Base-by-base conservation (phyloP, 2,888 invertebrate species). In the Calliphora vomitoria region DNA sequence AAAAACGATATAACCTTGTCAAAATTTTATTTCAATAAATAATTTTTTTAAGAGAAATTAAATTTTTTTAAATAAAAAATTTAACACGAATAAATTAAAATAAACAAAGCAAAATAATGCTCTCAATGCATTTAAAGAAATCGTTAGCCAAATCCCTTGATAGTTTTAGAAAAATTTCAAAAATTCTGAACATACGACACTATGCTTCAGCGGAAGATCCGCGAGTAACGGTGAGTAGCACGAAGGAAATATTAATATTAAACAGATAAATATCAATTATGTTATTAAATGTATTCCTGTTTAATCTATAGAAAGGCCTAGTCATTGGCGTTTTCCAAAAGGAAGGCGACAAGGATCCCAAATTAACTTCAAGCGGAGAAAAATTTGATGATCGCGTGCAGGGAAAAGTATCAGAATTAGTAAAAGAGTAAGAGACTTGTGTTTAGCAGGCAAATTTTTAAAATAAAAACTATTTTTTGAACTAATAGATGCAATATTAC, bases 251-350 rank as follows among this genome's bases (percentile, higher is more conserved):
- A 25, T 13, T 50, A 25, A 58, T 6, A 58, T 3, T 20, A 25
- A 58, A 3, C 18, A 18, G 1, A 18, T 18, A n/a, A n/a, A n/a
- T n/a, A n/a, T n/a, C n/a, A n/a, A 18, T 18, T 55, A 5, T 3
- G n/a, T 18, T 55, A 18, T 5, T 6, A 58, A 25, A 20, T 20
- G 8, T 0, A 11, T 20, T 25, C 3, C 5, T 10, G 0, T 74
- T 58, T 68, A 3, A 58, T 38, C 58, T 35, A n/a, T 72, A 91
- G 94, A 95, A 94, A 92, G 95, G 95, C 82, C 91, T 95, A 75
- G 95, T 95, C 41, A 92, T 95, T 66, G 95, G 95, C 69, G 93
- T 95, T 31, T 95, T 95, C 85, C 92, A 94, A 83, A 93, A 94
- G 75, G 94, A 93, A 81, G 91, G 91, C 13, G 93, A 94, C 47